Base-by-base conservation (phyloP, 2,113 vertebrate species). In the Chionis minor region DNA sequence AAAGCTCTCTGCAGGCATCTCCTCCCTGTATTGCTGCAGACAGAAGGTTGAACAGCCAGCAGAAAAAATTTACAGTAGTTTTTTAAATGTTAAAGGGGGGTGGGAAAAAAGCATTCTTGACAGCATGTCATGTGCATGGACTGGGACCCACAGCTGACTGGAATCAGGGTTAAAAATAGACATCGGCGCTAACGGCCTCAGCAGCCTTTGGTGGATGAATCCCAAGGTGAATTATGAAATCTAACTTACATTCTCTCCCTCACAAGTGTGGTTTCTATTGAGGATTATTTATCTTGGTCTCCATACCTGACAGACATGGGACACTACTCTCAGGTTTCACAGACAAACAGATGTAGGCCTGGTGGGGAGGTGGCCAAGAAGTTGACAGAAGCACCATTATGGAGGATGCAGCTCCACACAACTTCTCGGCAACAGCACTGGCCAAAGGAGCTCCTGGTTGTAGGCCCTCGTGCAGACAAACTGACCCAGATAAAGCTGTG, bases 171-270 rank as follows among this genome's bases (percentile, higher is more conserved):
- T 93, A 92, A 94, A 96, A 96, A 94, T 89, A 95, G 61, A 23
- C 61, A 67, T 51, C 3, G 6, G 45, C 4, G 1, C 40, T 59
- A 38, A 56, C 0, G 7, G 72, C 33, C 52, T 79, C 7, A 0
- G 80, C 72, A 81, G 52, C 52, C 52, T 88, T 84, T 0, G 0
- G 81, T 8, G 30, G 84, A 70, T 2, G 11, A 95, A 81, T 84
- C 91, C 56, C 83, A 91, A 93, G 93, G 90, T 80, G 94, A 75
- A 58, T 70, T 72, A 51, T 72, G 93, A 93, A 96, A 95, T 83
- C 52, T 44, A 87, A 87, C 13, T 52, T 1, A 0, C 3, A 0
- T 90, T 88, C 70, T 61, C 61, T 93, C 70, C 44, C 38, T 67
- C 82, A 56, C 58, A 56, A 85, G 77, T 32, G 67, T 87, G 65